Evolutionary conservation across 1,140 invertebrate genomes (phyloP), one percentile per base, ranked within the genome.

Genomic region (Drosophila yakuba): DNA sequence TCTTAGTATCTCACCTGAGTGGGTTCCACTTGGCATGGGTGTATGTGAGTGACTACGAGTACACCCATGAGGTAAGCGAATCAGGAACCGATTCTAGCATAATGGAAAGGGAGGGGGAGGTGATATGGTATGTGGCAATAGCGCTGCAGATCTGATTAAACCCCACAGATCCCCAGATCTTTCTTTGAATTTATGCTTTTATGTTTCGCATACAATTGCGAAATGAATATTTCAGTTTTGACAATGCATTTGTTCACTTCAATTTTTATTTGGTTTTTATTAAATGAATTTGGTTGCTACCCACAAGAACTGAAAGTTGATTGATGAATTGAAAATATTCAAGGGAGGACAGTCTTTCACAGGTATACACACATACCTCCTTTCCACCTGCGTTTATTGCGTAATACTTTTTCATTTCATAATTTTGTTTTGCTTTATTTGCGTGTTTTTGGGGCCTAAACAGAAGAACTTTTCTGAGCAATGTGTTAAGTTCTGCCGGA

Each of bases 1-100:
- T 36, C 43, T 35, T 39, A 57, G 57, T 62, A 60, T 78, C 67
- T 78, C 48, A 45, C 61, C 67, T 71, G 67, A 71, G 63, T 56
- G 66, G 50, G 54, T 47, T 32, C 23, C 60, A 47, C 59, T 32
- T 25, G 23, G 45, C 35, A 25, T 45, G 41, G 43, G 28, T 39
- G 28, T 47, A 58, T 45, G 47, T 55, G 57, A 17, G 17, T 50
- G 67, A 60, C 79, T 71, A 71, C 67, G 50, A 69, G 67, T 69
- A 71, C 63, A 69, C 68, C 55, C 41, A 67, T n/a, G 15, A 45
- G 52, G 52, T 43, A 38, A 45, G 35, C 32, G 17, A 69, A 20
- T 32, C 35, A 39, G 58, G 32, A 61, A 38, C 23, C 14, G 15
- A 60, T 38, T 35, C 28, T 44, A 32, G 38, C 23, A 35, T 11